These are phyloP conservation scores for Serranus cabrilla DNA, from an alignment of 2,797 vertebrate species.

Conservation along the genomic window DNA sequence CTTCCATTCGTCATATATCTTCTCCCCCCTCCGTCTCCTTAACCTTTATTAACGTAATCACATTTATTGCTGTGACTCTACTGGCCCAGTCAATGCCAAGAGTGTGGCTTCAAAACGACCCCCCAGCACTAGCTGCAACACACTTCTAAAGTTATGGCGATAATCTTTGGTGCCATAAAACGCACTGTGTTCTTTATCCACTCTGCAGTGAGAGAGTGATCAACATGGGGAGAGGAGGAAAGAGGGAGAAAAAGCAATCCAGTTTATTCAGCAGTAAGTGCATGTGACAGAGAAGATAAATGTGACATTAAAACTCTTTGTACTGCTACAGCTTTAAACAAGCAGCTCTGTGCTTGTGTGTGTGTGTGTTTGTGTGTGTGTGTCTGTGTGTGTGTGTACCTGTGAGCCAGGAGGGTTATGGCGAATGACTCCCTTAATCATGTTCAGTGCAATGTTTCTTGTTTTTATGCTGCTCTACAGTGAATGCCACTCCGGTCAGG, in stretches of 20 bases:
- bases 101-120: constrained; percentile 33
- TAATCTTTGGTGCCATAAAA: constrained; percentile 54
- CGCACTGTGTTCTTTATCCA: constrained; percentile 24
- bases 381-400: background rate
- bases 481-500: constrained; percentile 47
- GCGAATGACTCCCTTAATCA: constrained; percentile 51
- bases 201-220: constrained; percentile 4
- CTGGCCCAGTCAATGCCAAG: constrained; percentile 18
- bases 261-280: constrained; percentile 65
- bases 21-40: constrained; percentile 6
- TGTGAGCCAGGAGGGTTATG: background rate
- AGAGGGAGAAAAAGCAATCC: constrained; percentile 27
- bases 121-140: background rate
- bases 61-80: constrained; percentile 8
- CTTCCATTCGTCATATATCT: constrained; percentile 15
- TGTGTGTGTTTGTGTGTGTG: constrained; percentile 1
- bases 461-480: constrained; percentile 41
- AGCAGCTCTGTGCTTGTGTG: constrained; percentile 4
- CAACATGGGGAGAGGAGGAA: background rate
- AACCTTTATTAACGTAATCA: constrained; percentile 5
- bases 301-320: constrained; percentile 61
- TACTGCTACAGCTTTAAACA: constrained; percentile 36
- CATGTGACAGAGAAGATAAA: constrained; percentile 67
- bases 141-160: constrained; percentile 53
- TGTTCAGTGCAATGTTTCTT: constrained; percentile 27